Conservation (phyloP, 2,888 invertebrate species). For the Rhogogaster chlorosoma region DNA sequence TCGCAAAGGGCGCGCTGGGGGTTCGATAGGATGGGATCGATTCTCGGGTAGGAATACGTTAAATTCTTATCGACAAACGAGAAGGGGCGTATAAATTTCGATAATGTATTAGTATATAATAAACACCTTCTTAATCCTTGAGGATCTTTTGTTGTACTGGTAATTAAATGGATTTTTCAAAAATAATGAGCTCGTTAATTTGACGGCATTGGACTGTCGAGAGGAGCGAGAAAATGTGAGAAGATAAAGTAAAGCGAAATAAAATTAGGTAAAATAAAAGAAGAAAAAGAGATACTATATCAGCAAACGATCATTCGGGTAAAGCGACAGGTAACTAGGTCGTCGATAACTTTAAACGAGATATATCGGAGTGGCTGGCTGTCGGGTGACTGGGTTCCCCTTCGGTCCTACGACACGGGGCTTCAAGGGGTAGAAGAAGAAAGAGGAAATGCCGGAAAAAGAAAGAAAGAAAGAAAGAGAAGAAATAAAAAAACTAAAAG, state of each 20-base stretch:
- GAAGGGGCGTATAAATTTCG: neutral
- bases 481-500: conserved; percentile 47
- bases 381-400: conserved; percentile 23
- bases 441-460: conserved; percentile 5
- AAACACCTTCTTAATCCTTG: neutral
- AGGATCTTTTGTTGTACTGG: neutral
- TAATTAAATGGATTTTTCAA: neutral
- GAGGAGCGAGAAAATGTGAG: neutral
- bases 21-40: neutral
- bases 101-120: neutral
- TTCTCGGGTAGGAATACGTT: neutral
- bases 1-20: too few species aligned
- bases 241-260: conserved; percentile 47
- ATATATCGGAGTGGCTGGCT: conserved; percentile 61
- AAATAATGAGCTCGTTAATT: conserved; percentile 16
- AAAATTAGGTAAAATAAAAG: neutral
- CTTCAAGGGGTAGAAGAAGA: conserved; percentile 48
- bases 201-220: neutral
- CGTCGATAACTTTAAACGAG: conserved; percentile 70
- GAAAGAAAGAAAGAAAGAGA: conserved; percentile 12
- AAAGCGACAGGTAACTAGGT: conserved; percentile 62
- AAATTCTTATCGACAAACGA: neutral
- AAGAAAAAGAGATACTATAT: neutral
- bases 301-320: conserved; percentile 65
- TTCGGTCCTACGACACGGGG: neutral